Evolutionary conservation across 2,797 vertebrate genomes (phyloP).

Genomic region (Petrocephalus sullivani): DNA sequence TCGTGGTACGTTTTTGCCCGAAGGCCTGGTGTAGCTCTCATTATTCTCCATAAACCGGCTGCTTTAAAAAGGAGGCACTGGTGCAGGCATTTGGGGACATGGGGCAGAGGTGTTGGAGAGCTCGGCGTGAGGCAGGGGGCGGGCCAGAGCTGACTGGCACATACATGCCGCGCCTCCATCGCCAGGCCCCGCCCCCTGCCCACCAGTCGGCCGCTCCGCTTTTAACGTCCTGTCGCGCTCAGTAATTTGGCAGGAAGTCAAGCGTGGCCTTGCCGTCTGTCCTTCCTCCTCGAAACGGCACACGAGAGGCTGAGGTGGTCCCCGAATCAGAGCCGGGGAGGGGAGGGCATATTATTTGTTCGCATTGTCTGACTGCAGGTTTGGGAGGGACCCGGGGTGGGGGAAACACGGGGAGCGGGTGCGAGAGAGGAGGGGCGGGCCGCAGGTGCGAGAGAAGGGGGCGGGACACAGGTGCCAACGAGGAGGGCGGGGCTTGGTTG

Average conservation of each 20-base stretch:
- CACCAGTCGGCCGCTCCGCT: neutral
- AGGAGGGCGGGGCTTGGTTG: neutral
- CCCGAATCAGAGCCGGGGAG: neutral
- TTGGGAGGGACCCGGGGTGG: neutral
- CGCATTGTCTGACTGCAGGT: neutral
- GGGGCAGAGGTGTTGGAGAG: neutral
- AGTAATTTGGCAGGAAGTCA: conserved; percentile 5
- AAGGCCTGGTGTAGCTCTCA: neutral
- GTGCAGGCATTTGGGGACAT: conserved; percentile 1
- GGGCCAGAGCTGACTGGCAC: neutral
- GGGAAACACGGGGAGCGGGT: neutral
- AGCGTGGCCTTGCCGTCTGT: neutral
- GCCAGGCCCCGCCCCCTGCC: neutral
- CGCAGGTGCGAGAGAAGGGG: no score
- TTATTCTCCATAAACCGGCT: conserved; percentile 3
- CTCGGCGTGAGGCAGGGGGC: neutral
- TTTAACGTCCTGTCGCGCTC: neutral
- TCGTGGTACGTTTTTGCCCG: neutral
- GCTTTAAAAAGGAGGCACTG: neutral
- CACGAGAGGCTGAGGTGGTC: neutral
- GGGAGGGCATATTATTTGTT: neutral
- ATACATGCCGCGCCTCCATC: neutral
- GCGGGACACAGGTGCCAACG: neutral
- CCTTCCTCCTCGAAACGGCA: neutral
- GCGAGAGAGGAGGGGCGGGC: neutral